A percentile compares a stretch with the other conserved stretches of the same genome.
phyloP scores from a whole-genome alignment of 1,140 invertebrate species.

The Hyphantria cunea region DNA sequence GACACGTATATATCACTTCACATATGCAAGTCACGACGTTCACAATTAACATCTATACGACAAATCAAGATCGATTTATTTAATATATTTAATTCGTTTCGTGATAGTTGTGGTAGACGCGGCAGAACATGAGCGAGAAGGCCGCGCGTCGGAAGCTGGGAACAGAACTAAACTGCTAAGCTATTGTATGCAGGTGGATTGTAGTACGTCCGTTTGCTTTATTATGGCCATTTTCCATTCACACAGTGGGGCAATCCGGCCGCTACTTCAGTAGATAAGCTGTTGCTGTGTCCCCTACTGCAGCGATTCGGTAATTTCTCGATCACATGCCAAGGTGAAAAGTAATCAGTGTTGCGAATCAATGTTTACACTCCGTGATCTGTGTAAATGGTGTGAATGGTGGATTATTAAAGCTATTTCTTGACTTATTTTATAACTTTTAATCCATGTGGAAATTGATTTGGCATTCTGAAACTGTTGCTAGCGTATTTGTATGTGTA shows the following conservation, averaged over 20 bases:
- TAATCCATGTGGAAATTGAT: constrained; percentile 15
- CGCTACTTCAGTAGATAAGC: constrained; percentile 37
- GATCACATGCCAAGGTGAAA: constrained; percentile 51
- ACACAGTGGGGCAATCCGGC: constrained; percentile 65
- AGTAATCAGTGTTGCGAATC: constrained; percentile 46
- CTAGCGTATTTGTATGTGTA: not conserved
- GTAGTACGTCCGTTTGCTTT: constrained; percentile 69
- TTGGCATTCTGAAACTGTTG: not conserved
- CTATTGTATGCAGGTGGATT: constrained; percentile 78
- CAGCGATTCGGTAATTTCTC: constrained; percentile 37
- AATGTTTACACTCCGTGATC: constrained; percentile 36
- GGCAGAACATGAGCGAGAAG: constrained; percentile 48
- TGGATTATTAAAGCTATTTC: constrained; percentile 18
- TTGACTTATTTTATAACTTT: constrained; percentile 16
- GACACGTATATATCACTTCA: constrained; percentile 22
- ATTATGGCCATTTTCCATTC: constrained; percentile 76
- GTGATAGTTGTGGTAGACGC: constrained; percentile 33
- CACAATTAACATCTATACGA: constrained; percentile 14
- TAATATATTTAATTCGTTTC: constrained; percentile 30
- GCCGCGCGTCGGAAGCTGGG: constrained; percentile 70
- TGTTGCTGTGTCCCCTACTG: constrained; percentile 2
- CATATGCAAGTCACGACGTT: constrained; percentile 30
- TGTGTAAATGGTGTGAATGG: constrained; percentile 7
- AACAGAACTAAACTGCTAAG: constrained; percentile 66
- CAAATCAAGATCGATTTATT: constrained; percentile 11